These are phyloP conservation scores for Solen grandis DNA, from an alignment of 1,140 invertebrate genomes.

Conservation along the genomic window DNA sequence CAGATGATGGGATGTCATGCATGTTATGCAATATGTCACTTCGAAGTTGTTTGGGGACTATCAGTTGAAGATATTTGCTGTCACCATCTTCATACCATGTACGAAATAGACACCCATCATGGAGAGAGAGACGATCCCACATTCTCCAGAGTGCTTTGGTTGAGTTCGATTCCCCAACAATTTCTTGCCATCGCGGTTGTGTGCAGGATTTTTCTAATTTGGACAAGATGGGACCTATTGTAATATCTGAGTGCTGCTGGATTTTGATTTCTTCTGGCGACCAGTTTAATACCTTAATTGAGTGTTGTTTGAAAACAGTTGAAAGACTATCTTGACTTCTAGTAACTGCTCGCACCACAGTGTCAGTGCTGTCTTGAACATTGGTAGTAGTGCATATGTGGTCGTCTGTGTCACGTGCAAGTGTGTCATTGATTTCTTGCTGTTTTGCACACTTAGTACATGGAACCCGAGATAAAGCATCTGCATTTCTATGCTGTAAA, in stretches of 20 bases:
- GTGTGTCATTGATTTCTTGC: background rate
- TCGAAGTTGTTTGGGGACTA: conserved; percentile 24
- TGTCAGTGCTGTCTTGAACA: background rate
- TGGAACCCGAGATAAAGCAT: conserved; percentile 60
- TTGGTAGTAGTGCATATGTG: too few relatives aligned
- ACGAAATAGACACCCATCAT: conserved; percentile 37
- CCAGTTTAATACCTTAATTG: background rate
- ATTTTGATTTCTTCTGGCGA: background rate
- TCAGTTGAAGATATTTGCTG: conserved; percentile 3
- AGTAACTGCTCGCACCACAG: background rate
- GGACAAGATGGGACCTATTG: too few relatives aligned
- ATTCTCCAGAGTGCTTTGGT: conserved; percentile 52
- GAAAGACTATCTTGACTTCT: too few relatives aligned
- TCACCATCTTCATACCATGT: background rate
- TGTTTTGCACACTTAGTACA: conserved; percentile 38
- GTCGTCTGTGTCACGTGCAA: too few relatives aligned
- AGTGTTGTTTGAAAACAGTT: background rate
- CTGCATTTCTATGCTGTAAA: conserved; percentile 65
- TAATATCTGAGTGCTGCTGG: too few relatives aligned
- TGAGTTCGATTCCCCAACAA: background rate
- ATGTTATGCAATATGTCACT: conserved; percentile 17
- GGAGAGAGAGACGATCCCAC: conserved; percentile 51
- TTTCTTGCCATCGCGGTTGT: conserved; percentile 16
- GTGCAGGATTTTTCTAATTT: too few relatives aligned
- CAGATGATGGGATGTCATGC: conserved; percentile 54